phyloP scores from a whole-genome alignment of 2,888 invertebrate species.

The Eupeodes latifasciatus region DNA sequence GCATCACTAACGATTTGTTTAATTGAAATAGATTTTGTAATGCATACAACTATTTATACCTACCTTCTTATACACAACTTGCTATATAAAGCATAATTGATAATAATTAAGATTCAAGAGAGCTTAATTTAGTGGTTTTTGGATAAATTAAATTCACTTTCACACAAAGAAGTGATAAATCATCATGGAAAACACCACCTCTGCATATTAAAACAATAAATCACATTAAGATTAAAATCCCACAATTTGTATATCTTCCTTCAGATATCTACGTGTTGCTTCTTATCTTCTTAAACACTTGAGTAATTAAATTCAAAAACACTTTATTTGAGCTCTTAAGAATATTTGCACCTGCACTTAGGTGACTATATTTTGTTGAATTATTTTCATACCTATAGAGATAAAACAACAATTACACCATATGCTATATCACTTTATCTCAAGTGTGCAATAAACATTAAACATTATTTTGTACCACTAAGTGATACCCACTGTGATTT shows the following conservation, averaged over 20 bases:
- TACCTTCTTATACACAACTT: too few species aligned
- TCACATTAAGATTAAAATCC: too few species aligned
- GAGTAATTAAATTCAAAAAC: background rate
- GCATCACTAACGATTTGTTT: slow-evolving; percentile 8
- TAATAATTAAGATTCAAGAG: slow-evolving; percentile 12
- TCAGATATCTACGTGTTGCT: too few species aligned
- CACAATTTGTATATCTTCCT: too few species aligned
- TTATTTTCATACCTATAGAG: background rate
- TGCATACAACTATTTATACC: background rate
- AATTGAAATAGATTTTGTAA: slow-evolving; percentile 26
- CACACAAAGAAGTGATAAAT: background rate
- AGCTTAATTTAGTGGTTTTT: background rate
- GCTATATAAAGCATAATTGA: slow-evolving; percentile 7
- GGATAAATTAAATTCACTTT: background rate
- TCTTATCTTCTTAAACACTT: background rate
- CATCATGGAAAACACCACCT: background rate
- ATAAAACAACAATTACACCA: background rate
- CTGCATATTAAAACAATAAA: too few species aligned
- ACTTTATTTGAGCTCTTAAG: background rate
- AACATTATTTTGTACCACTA: background rate
- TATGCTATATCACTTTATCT: slow-evolving; percentile 8
- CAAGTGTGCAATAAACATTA: slow-evolving; percentile 19
- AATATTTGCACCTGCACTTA: background rate
- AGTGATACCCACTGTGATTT: slow-evolving; percentile 23
- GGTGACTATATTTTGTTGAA: background rate